Evolutionary conservation across 1,140 invertebrate genomes (phyloP), one percentile per base, ranked within the genome.

Genomic region (Micrasema minimum): DNA sequence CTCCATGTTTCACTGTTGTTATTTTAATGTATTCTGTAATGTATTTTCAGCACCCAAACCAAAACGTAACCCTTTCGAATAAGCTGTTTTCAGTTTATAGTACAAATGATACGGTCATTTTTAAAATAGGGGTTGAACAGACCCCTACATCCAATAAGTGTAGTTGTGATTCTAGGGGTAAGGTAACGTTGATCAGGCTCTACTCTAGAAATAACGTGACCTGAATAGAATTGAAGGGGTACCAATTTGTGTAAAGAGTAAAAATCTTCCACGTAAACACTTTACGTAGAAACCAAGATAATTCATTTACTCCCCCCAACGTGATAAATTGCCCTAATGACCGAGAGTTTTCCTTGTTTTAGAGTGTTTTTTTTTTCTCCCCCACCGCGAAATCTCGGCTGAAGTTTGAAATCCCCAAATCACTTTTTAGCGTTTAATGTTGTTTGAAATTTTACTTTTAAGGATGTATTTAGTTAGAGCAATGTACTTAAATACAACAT

Each of bases 181-280:
- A 14, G 37, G 14, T 59, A 16, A 5, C 14, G 11, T 22, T 59
- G 16, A 41, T 14, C 53, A 18, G 35, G 35, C 12, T 41, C 16
- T 9, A 5, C 22, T 59, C 26, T 31, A 18, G 16, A n/a, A 43
- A 20, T 35, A 38, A 59, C 55, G 55, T 59, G 55, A 59, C 55
- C 38, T 7, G 55, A 59, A 59, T 59, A 9, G 35, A 11, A 59
- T 22, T 10, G 55, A 41, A 55, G 37, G 53, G 11, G 35, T 18
- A 41, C 35, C 55, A 59, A 59, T 59, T 59, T 59, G 55, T 43
- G 37, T 35, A 43, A 35, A 59, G 51, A 23, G 55, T 59, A 59
- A 59, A 59, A 59, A 59, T 59, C 55, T 59, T 43, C 37, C 55
- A 59, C 55, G 55, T 59, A 59, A 59, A 59, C 55, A 59, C 55